Conservation (phyloP, 2,888 invertebrate species). For the Leptinotarsa peninsularis region DNA sequence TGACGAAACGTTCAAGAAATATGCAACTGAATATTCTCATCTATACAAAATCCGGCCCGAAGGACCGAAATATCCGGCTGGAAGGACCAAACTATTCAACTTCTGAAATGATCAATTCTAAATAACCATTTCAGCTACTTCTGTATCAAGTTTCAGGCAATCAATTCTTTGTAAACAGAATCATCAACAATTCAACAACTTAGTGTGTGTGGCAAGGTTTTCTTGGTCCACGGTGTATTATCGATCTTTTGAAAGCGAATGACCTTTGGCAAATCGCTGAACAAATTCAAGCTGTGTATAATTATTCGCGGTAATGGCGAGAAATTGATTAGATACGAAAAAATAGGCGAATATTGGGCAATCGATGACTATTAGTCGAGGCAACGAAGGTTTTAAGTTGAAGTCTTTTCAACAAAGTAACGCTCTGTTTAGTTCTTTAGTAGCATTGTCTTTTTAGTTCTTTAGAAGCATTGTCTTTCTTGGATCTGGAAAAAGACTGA, state of each 20-base stretch:
- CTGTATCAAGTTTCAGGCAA: too few relatives aligned
- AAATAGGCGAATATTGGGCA: slow-evolving; percentile 9
- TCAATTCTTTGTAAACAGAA: too few relatives aligned
- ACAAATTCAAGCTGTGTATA: slow-evolving; percentile 9
- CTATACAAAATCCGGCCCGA: too few relatives aligned
- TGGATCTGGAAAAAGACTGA: too few relatives aligned
- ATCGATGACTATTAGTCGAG: slow-evolving; percentile 1
- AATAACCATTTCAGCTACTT: not conserved
- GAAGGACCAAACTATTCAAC: not conserved
- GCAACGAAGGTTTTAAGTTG: not conserved
- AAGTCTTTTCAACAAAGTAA: not conserved
- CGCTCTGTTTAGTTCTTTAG: too few relatives aligned
- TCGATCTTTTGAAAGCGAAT: slow-evolving; percentile 7
- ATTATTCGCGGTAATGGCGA: slow-evolving; percentile 11
- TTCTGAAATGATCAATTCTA: not conserved
- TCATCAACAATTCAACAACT: too few relatives aligned
- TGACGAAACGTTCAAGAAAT: too few relatives aligned
- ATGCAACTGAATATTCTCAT: too few relatives aligned
- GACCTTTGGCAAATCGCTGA: slow-evolving; percentile 23
- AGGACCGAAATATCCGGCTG: not conserved
- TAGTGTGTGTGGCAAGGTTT: too few relatives aligned
- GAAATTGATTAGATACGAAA: slow-evolving; percentile 14
- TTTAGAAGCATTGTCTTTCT: too few relatives aligned
- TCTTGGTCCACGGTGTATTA: not conserved
- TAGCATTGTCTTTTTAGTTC: too few relatives aligned